Evolutionary conservation across 2,113 vertebrate genomes (phyloP).

Genomic region (Lampris incognitus): DNA sequence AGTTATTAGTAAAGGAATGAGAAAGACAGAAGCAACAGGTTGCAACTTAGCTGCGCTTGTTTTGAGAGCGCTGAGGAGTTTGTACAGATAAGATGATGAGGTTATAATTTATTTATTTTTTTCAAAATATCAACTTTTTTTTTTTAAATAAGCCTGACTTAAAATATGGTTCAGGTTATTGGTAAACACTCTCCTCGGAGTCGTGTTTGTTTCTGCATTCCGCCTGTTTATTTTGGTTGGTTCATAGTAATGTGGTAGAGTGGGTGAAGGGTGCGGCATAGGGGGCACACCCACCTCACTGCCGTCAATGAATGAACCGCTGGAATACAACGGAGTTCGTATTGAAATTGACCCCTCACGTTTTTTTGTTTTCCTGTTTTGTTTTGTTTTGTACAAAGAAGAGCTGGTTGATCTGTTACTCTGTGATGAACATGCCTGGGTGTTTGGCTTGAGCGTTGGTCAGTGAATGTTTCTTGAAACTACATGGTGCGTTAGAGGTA

Average conservation of each 20-base stretch:
- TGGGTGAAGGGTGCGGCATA: slow-evolving; percentile 66
- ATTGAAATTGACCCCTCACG: too few relatives aligned
- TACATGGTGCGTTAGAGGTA: neutral
- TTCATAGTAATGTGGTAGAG: slow-evolving; percentile 11
- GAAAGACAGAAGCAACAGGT: slow-evolving; percentile 52
- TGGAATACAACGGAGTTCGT: neutral
- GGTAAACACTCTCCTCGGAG: too few relatives aligned
- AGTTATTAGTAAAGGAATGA: neutral
- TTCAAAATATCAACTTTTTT: neutral
- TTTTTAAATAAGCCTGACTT: too few relatives aligned
- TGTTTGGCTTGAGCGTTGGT: neutral
- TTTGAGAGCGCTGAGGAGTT: neutral
- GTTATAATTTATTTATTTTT: neutral
- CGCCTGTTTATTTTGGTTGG: neutral
- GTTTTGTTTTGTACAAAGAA: too few relatives aligned
- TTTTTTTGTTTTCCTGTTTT: too few relatives aligned
- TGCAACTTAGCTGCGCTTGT: slow-evolving; percentile 36
- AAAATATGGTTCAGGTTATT: too few relatives aligned
- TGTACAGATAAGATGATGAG: neutral
- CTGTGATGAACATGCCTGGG: neutral
- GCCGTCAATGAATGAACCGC: slow-evolving; percentile 66
- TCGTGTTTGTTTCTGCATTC: slow-evolving; percentile 1
- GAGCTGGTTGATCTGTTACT: neutral
- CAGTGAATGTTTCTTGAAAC: neutral
- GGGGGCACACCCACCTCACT: slow-evolving; percentile 67